phyloP scores from a whole-genome alignment of 2,113 vertebrate genomes.

The Calidris pygmaea region DNA sequence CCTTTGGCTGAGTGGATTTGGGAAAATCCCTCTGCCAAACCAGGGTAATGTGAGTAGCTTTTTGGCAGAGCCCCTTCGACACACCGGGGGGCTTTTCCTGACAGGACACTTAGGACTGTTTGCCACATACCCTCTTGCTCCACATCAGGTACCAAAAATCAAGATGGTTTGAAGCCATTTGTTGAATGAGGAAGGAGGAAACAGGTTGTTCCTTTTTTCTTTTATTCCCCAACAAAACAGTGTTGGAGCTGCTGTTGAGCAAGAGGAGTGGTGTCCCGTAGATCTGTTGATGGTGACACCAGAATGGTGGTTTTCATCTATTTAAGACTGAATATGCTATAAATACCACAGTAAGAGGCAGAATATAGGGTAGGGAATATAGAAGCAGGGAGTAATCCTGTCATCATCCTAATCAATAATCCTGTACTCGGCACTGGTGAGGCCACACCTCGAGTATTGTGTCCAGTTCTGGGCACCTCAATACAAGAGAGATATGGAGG shows the following conservation, averaged over 20 bases:
- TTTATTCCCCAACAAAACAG: background rate
- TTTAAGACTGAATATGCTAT: background rate
- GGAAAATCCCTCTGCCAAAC: background rate
- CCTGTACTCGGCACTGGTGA: too few relatives aligned
- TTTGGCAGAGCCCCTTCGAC: background rate
- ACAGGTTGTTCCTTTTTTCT: background rate
- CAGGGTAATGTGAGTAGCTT: accelerated
- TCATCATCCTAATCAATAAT: too few relatives aligned
- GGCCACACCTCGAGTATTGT: too few relatives aligned
- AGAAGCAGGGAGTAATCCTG: background rate
- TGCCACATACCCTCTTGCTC: background rate
- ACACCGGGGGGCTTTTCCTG: background rate
- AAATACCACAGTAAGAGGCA: background rate
- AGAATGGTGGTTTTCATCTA: background rate
- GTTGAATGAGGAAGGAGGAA: background rate
- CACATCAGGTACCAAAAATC: background rate
- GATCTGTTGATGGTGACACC: background rate
- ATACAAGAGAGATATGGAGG: too few relatives aligned
- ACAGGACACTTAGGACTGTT: background rate
- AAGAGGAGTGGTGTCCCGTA: background rate
- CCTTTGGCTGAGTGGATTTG: background rate
- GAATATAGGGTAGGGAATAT: background rate
- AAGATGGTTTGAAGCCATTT: background rate
- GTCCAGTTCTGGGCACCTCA: too few relatives aligned
- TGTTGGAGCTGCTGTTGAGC: background rate